Percentiles rank a stretch among this genome's conserved stretches.
These are phyloP conservation scores for Trachemys scripta DNA, from an alignment of 2,113 vertebrate species.

Conservation along the genomic window DNA sequence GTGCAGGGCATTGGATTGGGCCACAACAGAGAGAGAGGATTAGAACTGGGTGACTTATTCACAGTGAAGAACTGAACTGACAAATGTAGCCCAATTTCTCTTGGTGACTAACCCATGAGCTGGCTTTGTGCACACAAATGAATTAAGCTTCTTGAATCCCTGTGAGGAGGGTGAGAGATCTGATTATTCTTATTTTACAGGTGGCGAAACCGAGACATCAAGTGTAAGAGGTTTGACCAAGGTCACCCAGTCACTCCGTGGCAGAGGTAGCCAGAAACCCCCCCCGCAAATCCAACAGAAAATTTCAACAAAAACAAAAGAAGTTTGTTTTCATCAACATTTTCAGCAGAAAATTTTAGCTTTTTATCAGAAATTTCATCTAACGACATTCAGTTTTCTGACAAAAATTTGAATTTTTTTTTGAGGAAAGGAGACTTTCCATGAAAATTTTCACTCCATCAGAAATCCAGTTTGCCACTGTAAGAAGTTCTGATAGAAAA, in stretches of 20 bases:
- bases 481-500: background rate
- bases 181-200: background rate
- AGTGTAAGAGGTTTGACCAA: background rate
- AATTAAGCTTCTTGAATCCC: background rate
- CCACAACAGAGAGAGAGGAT: background rate
- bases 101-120: no score
- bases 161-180: accelerated
- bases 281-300: background rate
- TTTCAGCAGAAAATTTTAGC: background rate
- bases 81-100: background rate
- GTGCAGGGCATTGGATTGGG: background rate
- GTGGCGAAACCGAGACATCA: background rate
- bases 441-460: background rate
- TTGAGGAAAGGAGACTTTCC: background rate
- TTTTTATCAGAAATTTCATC: background rate
- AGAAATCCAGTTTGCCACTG: accelerated
- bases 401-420: background rate
- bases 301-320: accelerated
- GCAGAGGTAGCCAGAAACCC: background rate
- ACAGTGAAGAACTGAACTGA: accelerated
- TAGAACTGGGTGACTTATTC: background rate
- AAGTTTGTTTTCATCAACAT: background rate
- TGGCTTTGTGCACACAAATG: background rate
- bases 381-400: background rate
- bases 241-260: accelerated